phyloP scores from a whole-genome alignment of 37 sponge, comb jelly and placozoan species.

The Halichondria panicea region DNA sequence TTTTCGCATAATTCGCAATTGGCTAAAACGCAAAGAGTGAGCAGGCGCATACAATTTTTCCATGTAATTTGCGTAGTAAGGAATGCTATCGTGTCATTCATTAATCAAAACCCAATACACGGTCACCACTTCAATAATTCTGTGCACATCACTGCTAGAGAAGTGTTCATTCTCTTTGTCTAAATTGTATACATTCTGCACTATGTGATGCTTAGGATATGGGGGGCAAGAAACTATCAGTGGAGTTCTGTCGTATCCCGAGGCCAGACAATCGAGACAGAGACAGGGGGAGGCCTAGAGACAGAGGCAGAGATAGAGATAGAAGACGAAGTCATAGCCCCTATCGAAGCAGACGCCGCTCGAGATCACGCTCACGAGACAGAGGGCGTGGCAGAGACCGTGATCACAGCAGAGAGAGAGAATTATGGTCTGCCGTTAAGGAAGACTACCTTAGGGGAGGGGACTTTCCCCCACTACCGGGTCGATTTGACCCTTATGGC shows the following conservation, averaged over 20 bases:
- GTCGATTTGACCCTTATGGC: neutral
- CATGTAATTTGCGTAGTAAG: too few relatives aligned
- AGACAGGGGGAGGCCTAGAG: slow-evolving; percentile 13
- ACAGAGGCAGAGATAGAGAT: slow-evolving; percentile 21
- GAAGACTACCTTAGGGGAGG: neutral
- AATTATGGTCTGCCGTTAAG: neutral
- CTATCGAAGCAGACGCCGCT: too few relatives aligned
- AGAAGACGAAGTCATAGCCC: slow-evolving; percentile 2
- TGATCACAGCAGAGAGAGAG: slow-evolving; percentile 9
- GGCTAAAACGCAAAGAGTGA: too few relatives aligned
- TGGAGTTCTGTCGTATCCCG: slow-evolving; percentile 51
- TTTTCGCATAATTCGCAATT: too few relatives aligned
- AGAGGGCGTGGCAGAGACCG: slow-evolving; percentile 27
- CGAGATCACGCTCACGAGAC: neutral
- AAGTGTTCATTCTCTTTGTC: neutral
- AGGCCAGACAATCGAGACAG: slow-evolving; percentile 1
- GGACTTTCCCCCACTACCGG: neutral
- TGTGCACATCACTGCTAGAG: neutral
- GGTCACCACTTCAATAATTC: neutral
- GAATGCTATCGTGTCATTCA: too few relatives aligned
- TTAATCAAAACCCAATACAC: neutral
- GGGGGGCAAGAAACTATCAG: slow-evolving; percentile 26
- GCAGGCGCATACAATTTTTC: too few relatives aligned
- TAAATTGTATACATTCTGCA: neutral
- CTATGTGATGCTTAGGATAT: slow-evolving; percentile 33